Base-by-base conservation (phyloP, 1,140 invertebrate species). In the Uloborus diversus region DNA sequence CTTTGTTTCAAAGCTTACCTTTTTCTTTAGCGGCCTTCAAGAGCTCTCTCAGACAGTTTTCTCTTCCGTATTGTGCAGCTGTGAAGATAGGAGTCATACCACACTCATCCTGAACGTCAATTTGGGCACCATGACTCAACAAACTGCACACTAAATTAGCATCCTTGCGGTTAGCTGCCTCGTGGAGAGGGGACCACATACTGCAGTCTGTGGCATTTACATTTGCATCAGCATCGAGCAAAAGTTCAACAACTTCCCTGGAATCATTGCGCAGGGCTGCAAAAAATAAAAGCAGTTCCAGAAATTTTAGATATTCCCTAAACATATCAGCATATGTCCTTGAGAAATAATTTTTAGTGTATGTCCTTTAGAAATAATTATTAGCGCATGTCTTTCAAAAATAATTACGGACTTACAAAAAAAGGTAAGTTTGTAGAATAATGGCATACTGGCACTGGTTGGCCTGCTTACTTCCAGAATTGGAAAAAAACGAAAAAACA, bases 81-180 rank as follows among this genome's bases (percentile, higher is more conserved):
- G 85, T 64, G 51, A 88, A 87, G 5, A 88, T 62, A n/a, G 87
- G 85, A 25, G 85, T 86, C 9, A 87, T 79, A 20, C 85, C 81
- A 57, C 84, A 84, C 61, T 87, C 86, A 66, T 86, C 85, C 53
- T 65, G 81, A 23, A 84, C 51, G 66, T 85, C 83, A n/a, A 87
- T 68, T 27, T 82, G 57, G 14, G 86, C 85, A 25, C 84, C 84
- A 66, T 83, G 71, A 23, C 83, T 68, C n/a, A 88, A 37, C 11
- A 88, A 73, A 37, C 69, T 79, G 35, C 79, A 51, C 0, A 86
- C 51, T 20, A 85, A 73, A 14, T 81, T 59, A 23, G 80, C 20
- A 42, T 81, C 35, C 4, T 84, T 82, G 27, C 81, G 80, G 25
- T 82, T 80, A 17, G 84, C 85, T 56, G 85, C 84, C 49, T 82